Evolutionary conservation across 2,113 vertebrate genomes (phyloP).

Genomic region (Gavia stellata): DNA sequence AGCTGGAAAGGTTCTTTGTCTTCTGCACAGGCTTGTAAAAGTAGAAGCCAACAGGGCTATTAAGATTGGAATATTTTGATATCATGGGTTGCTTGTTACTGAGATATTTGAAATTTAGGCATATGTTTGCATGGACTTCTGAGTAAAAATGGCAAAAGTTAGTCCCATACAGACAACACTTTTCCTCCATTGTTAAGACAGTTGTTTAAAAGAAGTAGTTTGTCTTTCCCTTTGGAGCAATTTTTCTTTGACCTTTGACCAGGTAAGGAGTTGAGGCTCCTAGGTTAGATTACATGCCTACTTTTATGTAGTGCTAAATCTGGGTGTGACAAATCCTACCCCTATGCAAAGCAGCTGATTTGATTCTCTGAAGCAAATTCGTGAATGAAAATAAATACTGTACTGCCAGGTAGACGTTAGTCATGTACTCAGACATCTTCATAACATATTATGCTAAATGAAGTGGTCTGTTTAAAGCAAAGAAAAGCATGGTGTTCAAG

Average conservation of each 20-base stretch:
- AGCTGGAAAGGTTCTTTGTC: neutral
- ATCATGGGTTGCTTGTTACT: neutral
- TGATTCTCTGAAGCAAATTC: neutral
- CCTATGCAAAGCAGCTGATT: neutral
- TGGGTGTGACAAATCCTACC: neutral
- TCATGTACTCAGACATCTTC: neutral
- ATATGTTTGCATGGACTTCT: neutral
- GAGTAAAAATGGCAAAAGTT: neutral
- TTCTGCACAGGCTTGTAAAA: neutral
- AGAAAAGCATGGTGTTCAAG: fast-evolving
- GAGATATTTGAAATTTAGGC: neutral
- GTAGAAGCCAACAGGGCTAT: neutral
- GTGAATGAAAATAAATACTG: neutral
- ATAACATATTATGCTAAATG: neutral
- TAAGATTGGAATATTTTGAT: neutral
- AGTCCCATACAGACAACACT: neutral
- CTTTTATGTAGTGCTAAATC: neutral
- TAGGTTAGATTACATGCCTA: neutral
- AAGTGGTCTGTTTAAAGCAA: neutral
- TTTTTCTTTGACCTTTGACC: neutral
- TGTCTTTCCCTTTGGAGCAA: neutral
- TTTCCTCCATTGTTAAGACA: neutral
- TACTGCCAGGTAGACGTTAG: neutral
- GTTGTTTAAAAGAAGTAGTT: neutral
- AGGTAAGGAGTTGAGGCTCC: neutral